Evolutionary conservation across 1,140 invertebrate species (phyloP).

Genomic region (Venturia canescens): DNA sequence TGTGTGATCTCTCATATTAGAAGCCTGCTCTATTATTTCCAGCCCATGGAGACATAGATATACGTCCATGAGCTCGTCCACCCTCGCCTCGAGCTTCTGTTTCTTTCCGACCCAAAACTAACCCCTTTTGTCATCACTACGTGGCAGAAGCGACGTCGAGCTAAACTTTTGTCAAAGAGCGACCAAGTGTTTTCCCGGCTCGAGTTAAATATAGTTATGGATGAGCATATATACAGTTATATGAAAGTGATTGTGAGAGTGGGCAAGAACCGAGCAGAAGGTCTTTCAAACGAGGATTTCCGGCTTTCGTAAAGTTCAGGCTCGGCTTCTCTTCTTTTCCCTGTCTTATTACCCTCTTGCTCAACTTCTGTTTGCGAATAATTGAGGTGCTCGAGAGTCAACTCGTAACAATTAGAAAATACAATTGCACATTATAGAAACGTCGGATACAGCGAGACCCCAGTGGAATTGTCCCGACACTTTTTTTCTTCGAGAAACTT

Average conservation of each 20-base stretch:
- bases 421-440: neutral
- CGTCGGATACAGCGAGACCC: neutral
- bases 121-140: neutral
- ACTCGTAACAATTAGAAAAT: neutral
- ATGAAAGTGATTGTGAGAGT: neutral
- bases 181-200: neutral
- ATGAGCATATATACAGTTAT: neutral
- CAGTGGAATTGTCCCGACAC: neutral
- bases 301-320: conserved; percentile 5
- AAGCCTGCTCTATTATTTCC: no score
- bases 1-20: no score
- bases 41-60: neutral
- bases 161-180: conserved; percentile 14
- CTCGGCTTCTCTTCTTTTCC: neutral
- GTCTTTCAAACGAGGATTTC: conserved; percentile 22
- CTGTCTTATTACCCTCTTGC: neutral
- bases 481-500: neutral
- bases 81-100: conserved; percentile 1
- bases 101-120: conserved; percentile 17
- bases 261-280: conserved; percentile 6
- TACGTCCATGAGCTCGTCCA: neutral
- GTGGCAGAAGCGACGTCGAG: neutral
- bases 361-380: conserved; percentile 4
- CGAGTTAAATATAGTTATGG: conserved; percentile 1
- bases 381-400: conserved; percentile 7